Evolutionary conservation across 2,797 vertebrate species (phyloP).

Genomic region (Nothura maculosa): DNA sequence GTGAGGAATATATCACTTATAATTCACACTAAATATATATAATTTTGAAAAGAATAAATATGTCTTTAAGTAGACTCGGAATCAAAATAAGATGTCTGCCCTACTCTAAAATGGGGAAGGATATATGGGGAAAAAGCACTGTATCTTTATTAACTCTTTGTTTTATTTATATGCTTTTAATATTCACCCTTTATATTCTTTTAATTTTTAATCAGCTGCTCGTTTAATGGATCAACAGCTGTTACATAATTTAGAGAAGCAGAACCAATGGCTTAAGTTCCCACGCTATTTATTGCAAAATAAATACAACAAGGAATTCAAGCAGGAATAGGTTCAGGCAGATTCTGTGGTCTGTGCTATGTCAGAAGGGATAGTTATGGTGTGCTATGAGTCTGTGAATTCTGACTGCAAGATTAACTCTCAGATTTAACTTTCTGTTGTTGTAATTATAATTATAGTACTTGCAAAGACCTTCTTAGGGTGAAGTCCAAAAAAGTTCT

Average conservation of each 20-base stretch:
- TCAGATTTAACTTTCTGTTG: neutral
- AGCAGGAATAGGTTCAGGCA: neutral
- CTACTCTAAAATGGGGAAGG: neutral
- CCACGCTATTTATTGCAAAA: neutral
- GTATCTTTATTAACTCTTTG: neutral
- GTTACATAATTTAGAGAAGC: neutral
- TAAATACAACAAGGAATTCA: neutral
- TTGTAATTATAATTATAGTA: neutral
- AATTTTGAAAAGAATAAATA: slow-evolving; percentile 28
- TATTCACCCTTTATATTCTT: neutral
- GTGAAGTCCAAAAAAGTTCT: fast-evolving
- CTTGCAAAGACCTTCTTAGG: neutral
- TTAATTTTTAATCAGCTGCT: neutral
- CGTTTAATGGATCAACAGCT: neutral
- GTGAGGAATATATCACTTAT: slow-evolving; percentile 61
- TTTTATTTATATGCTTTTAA: neutral
- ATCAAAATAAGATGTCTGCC: neutral
- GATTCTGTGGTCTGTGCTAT: neutral
- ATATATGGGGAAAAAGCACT: neutral
- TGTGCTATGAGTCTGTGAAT: neutral
- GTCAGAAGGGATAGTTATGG: neutral
- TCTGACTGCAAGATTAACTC: neutral
- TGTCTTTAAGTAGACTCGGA: neutral
- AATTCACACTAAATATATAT: slow-evolving; percentile 48
- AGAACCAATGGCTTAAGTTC: neutral